Conservation (phyloP, 2,113 vertebrate genomes). For the Seriola aureovittata region DNA sequence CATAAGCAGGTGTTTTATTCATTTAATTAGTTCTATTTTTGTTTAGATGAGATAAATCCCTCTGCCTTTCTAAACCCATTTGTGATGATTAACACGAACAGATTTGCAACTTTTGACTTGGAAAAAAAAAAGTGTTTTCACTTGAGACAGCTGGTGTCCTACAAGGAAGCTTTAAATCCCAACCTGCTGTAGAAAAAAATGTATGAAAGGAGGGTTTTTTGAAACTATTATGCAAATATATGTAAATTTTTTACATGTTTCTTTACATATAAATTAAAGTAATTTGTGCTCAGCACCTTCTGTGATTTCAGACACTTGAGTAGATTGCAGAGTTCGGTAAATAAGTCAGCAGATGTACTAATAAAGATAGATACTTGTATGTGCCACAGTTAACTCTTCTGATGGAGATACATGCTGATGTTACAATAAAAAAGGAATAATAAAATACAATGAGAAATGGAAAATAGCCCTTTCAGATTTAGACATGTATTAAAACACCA, state of each 20-base stretch:
- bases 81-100: neutral
- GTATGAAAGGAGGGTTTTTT: neutral
- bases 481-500: neutral
- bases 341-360: neutral
- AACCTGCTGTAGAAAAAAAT: neutral
- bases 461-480: neutral
- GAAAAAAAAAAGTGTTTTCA: neutral
- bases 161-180: neutral
- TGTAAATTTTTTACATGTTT: neutral
- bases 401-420: neutral
- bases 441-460: neutral
- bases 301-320: neutral
- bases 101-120: neutral
- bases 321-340: neutral
- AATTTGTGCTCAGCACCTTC: neutral
- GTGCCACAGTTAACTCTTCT: neutral
- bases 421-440: neutral
- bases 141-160: neutral
- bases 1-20: neutral
- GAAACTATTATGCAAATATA: neutral
- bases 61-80: neutral
- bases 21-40: neutral
- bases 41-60: neutral
- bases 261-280: conserved; percentile 12
- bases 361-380: neutral